Conservation (phyloP, 2,888 invertebrate species). For the Tanaodytes sp. region DNA sequence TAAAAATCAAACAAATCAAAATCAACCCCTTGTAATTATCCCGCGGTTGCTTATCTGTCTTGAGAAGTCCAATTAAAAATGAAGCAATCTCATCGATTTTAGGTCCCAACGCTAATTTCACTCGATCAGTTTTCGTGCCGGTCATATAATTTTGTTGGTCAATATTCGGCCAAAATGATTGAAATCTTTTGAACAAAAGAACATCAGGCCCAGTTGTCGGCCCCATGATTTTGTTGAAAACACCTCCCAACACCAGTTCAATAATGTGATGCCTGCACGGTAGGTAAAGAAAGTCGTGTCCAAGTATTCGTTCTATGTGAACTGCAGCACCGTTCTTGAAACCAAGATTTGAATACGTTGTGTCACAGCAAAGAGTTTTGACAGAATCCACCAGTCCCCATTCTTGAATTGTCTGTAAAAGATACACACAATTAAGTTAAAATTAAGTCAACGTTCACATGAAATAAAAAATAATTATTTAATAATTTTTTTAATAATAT, state of each 20-base stretch:
- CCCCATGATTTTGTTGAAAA: background rate
- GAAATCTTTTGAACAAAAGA: slow-evolving; percentile 7
- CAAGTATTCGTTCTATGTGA: slow-evolving; percentile 1
- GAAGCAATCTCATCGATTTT: slow-evolving; percentile 1
- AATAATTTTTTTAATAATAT: background rate
- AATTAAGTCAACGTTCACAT: no score
- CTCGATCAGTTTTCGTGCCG: background rate
- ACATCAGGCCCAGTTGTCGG: slow-evolving; percentile 1
- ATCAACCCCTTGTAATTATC: slow-evolving; percentile 56
- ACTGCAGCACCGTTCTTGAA: slow-evolving; percentile 3
- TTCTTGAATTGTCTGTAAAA: slow-evolving; percentile 8
- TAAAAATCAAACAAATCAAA: slow-evolving; percentile 55
- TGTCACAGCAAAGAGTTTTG: background rate
- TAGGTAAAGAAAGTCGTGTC: background rate
- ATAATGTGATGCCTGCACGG: slow-evolving; percentile 5
- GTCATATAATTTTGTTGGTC: background rate
- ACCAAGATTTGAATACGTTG: slow-evolving; percentile 6
- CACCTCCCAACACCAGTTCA: slow-evolving; percentile 6
- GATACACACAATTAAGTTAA: no score
- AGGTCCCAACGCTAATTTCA: background rate
- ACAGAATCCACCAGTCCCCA: slow-evolving; percentile 2
- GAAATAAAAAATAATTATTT: no score
- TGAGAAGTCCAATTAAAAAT: slow-evolving; percentile 18
- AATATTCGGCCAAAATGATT: background rate
- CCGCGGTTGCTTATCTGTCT: slow-evolving; percentile 41